Base-by-base conservation (phyloP, 1,140 invertebrate genomes). In the Eubasilissa regina region DNA sequence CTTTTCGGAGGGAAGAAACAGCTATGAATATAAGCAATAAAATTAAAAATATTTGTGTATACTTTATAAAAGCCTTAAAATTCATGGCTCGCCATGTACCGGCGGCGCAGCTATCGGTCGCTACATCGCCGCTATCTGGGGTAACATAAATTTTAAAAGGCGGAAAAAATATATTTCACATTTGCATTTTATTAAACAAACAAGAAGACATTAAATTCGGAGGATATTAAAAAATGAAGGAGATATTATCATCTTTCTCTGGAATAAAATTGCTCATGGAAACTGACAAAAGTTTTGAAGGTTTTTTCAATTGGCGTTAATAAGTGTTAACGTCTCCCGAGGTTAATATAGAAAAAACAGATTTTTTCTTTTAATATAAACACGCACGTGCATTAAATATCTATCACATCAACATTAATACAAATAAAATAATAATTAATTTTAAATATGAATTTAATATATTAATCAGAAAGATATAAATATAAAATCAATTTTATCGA, bases 141-240 rank as follows among this genome's bases (percentile, higher is more conserved):
- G 60, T 13, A 43, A 15, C 35, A 47, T 68, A 68, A 68, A 68
- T 68, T 47, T 17, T 45, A 13, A 15, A 48, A 45, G 44, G 64
- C 43, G 64, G 64, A 68, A 68, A 47, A 68, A 68, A 68, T 68
- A 68, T 68, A 68, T 68, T 68, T 68, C 64, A 13, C 64, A 68
- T 68, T 68, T 68, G 44, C 64, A 68, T 68, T 68, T 68, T 68
- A 68, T 68, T 68, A 68, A 47, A 68, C 64, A 48, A 48, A 47
- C 58, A 19, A 62, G 58, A 62, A 25, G 19, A 62, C 58, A 62
- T 62, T 62, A 62, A 62, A 62, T 62, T 25, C 15, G 8, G 53
- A 15, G 53, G n/a, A 56, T 56, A 56, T 56, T 56, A 56, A 56
- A 56, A 56, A 15, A 56, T 56, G 11, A 56, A 56, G 8, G 53